Evolutionary conservation across 2,113 vertebrate genomes (phyloP), one percentile per base, ranked within the genome.

Genomic region (Empidonax traillii): DNA sequence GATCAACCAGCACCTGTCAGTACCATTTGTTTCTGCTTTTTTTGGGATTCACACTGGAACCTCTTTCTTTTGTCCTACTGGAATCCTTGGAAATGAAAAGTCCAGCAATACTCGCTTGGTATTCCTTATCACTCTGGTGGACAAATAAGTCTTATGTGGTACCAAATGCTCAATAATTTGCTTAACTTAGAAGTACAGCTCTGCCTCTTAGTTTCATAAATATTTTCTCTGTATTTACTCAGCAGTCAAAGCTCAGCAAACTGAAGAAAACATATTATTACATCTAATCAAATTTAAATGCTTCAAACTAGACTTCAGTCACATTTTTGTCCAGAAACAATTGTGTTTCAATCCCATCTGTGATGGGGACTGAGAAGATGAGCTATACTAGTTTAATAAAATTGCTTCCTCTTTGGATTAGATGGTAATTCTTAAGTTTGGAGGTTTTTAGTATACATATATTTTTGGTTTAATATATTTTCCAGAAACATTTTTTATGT

Each of bases 181-280:
- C 84, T 55, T 92, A 10, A 56, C 88, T 94, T 76, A 68, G 85
- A 94, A 94, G 75, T 75, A n/a, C 39, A 75, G 68, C 89, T 90
- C 87, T 90, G 88, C 90, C 61, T 88, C 80, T 74, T 93, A 92
- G 65, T 83, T 97, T 92, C 27, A 61, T 90, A 87, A 95, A 90
- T 94, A 93, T 93, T 96, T 92, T 92, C 88, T 87, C 90, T 76
- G 21, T 75, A 53, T 93, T 88, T 95, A 81, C 22, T 88, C 85
- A 59, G 55, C 79, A 90, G 93, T 96, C 85, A 94, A 88, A 96
- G 76, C 88, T 96, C 88, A 96, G 83, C 83, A 90, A 92, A 89
- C 56, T 61, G 79, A 90, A 93, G 88, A 90, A 92, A 94, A 90
- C 85, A 81, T 94, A 74, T 77, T 86, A 95, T 97, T 96, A 96